Evolutionary conservation across 2,888 invertebrate species (phyloP).

Genomic region (Acanthosepion esculentum): DNA sequence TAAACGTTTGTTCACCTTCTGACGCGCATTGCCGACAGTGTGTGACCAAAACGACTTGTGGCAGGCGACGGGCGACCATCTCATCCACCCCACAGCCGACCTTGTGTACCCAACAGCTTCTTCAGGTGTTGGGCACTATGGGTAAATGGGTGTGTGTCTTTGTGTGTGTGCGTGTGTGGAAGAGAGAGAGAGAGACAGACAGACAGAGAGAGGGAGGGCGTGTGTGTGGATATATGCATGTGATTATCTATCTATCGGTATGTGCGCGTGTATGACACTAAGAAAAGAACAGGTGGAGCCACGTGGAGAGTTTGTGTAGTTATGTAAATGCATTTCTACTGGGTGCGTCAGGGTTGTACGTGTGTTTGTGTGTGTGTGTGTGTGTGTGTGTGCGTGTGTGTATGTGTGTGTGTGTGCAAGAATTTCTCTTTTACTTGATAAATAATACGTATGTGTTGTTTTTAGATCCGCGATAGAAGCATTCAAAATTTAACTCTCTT

Average conservation of each 20-base stretch:
- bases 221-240: neutral
- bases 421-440: neutral
- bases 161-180: too few species aligned
- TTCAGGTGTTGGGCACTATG: neutral
- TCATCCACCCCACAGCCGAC: neutral
- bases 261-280: neutral
- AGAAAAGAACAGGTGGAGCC: neutral
- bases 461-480: too few species aligned
- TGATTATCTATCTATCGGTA: constrained; percentile 2
- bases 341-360: too few species aligned
- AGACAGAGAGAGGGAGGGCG: neutral
- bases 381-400: neutral
- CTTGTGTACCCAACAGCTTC: neutral
- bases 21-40: constrained; percentile 40
- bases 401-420: neutral
- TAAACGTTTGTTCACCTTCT: neutral
- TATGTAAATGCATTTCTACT: too few species aligned
- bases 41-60: constrained; percentile 44
- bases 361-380: too few species aligned
- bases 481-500: too few species aligned
- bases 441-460: neutral
- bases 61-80: neutral
- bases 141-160: too few species aligned
- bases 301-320: neutral
- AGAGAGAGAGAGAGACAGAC: too few species aligned